Percentiles rank a stretch among this genome's conserved stretches.
Conservation (phyloP, 2,888 invertebrate genomes). For the Spialia ferax region DNA sequence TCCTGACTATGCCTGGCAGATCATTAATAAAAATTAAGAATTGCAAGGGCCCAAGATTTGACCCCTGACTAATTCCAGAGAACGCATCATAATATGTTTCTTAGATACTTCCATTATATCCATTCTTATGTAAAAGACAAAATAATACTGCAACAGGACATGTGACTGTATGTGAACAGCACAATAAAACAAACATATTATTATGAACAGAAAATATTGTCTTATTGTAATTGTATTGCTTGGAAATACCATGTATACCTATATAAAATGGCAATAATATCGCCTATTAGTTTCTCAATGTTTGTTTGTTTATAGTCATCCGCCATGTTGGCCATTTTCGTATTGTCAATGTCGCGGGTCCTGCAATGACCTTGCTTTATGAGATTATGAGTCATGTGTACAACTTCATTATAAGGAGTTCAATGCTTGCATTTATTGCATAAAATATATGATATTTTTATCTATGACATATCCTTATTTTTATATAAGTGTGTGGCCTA, state of each 20-base stretch:
- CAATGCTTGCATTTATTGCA: background rate
- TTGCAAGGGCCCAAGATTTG: too few relatives aligned
- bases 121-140: too few relatives aligned
- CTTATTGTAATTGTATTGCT: conserved; percentile 6
- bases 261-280: conserved; percentile 9
- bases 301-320: conserved; percentile 42
- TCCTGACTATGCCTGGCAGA: too few relatives aligned
- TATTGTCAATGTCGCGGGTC: conserved; percentile 43
- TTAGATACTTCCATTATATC: too few relatives aligned
- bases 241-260: background rate
- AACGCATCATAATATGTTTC: too few relatives aligned
- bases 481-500: background rate
- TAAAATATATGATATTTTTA: background rate
- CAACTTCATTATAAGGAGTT: background rate
- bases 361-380: conserved; percentile 44
- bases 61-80: too few relatives aligned
- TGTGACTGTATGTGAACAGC: background rate
- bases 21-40: too few relatives aligned
- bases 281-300: background rate
- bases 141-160: background rate
- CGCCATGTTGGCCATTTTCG: conserved; percentile 55
- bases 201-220: conserved; percentile 10
- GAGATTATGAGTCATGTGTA: conserved; percentile 1
- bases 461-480: background rate
- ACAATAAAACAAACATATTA: background rate